A percentile compares a stretch with the other conserved stretches of the same genome.
Conservation (phyloP, 1,140 invertebrate species). For the Diabrotica virgifera region DNA sequence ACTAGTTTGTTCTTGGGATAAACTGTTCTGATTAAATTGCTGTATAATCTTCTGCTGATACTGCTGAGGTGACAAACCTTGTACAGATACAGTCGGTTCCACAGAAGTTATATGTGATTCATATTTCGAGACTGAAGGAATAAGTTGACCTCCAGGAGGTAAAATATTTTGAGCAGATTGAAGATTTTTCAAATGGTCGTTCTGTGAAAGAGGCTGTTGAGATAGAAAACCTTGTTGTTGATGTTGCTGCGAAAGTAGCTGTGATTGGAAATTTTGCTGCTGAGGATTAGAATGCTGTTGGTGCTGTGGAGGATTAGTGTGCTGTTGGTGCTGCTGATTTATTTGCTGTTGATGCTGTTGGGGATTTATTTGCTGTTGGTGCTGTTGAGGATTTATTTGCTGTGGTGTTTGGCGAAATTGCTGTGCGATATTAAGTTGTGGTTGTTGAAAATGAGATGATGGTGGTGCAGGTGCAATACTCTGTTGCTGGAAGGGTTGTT, state of each 20-base stretch:
- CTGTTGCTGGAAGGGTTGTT: conserved; percentile 25
- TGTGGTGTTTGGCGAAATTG: conserved; percentile 38
- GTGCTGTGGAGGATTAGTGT: conserved; percentile 27
- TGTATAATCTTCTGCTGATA: conserved; percentile 27
- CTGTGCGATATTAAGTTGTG: conserved; percentile 17
- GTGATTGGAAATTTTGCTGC: conserved; percentile 23
- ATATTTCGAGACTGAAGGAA: conserved; percentile 70
- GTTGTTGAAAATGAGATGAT: conserved; percentile 40
- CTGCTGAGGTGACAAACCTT: conserved; percentile 22
- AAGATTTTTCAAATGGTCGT: conserved; percentile 33
- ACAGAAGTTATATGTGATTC: conserved; percentile 69
- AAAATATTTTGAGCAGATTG: conserved; percentile 46
- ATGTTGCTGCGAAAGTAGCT: conserved; percentile 26
- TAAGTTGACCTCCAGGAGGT: conserved; percentile 62
- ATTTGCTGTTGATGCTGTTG: too few relatives aligned
- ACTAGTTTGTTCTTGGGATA: conserved; percentile 2
- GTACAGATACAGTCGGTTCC: conserved; percentile 13
- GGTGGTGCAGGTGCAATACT: conserved; percentile 27
- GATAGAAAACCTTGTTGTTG: conserved; percentile 28
- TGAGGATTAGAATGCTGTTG: conserved; percentile 27
- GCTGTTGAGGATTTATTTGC: conserved; percentile 27
- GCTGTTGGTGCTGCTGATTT: too few relatives aligned
- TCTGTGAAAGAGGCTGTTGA: conserved; percentile 46
- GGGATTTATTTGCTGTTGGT: conserved; percentile 25
- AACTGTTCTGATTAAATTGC: conserved; percentile 31